phyloP scores from a whole-genome alignment of 2,797 vertebrate species.

The Cuniculus paca region DNA sequence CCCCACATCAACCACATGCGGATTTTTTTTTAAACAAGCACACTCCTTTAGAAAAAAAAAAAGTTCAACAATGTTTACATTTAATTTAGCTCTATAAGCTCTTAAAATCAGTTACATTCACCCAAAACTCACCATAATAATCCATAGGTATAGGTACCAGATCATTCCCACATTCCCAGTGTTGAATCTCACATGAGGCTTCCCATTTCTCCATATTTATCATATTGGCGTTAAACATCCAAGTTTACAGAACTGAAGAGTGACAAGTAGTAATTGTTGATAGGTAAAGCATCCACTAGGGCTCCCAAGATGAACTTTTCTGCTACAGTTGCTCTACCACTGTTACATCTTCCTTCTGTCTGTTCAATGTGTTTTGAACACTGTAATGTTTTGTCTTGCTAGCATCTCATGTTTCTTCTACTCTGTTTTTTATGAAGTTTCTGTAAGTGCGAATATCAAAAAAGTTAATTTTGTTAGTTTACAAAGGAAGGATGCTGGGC shows the following conservation, averaged over 20 bases:
- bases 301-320: conserved; percentile 45
- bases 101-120: background rate
- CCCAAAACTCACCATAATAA: background rate
- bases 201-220: conserved; percentile 7
- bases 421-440: background rate
- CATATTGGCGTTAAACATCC: conserved; percentile 24
- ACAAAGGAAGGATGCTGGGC: background rate
- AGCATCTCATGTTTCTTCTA: background rate
- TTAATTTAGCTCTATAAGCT: background rate
- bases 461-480: conserved; percentile 44
- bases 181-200: background rate
- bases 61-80: background rate
- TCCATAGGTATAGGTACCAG: background rate
- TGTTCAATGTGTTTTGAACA: conserved; percentile 44
- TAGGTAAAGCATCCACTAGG: background rate
- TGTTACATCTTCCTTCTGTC: background rate
- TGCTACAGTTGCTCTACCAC: background rate
- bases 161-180: background rate
- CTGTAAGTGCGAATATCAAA: conserved; percentile 16
- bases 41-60: background rate
- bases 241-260: conserved; percentile 35
- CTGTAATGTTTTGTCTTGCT: conserved; percentile 19
- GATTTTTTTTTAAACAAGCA: background rate
- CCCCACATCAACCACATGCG: background rate
- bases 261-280: background rate